Percentiles rank a stretch among this genome's conserved stretches.
Conservation (phyloP, 2,888 invertebrate genomes). For the Zygogramma bicolorata region DNA sequence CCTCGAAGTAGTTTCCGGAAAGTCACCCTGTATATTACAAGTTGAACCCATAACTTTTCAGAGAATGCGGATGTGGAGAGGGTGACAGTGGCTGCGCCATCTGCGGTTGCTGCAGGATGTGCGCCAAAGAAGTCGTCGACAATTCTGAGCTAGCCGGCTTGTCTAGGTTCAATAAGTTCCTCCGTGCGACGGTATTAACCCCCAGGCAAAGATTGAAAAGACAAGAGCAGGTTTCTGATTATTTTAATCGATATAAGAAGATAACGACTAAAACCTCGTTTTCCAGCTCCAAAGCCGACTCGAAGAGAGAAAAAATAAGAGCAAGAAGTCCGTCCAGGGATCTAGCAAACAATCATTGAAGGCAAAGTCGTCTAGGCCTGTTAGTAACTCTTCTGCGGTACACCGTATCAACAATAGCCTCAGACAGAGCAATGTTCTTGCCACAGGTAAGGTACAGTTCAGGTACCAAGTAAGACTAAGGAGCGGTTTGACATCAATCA, state of each 20-base stretch:
- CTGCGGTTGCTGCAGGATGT: constrained; percentile 92
- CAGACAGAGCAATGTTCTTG: constrained; percentile 57
- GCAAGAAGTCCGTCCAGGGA: constrained; percentile 64
- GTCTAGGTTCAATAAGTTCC: constrained; percentile 70
- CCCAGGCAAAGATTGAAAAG: constrained; percentile 70
- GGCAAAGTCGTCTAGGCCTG: constrained; percentile 49
- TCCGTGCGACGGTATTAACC: constrained; percentile 66
- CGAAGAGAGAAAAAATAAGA: constrained; percentile 70
- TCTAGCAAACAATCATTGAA: constrained; percentile 62
- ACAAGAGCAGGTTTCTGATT: constrained; percentile 68
- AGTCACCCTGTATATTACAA: no score
- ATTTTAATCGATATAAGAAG: background rate
- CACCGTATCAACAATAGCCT: constrained; percentile 58
- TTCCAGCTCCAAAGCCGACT: constrained; percentile 68
- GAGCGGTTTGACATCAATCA: no score
- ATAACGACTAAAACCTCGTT: background rate
- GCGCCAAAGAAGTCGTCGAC: constrained; percentile 79
- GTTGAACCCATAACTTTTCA: constrained; percentile 63
- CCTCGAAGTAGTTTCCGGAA: no score
- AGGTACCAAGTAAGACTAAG: no score
- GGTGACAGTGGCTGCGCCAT: constrained; percentile 94
- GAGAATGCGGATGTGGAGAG: constrained; percentile 94
- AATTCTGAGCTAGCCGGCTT: constrained; percentile 71
- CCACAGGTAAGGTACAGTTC: constrained; percentile 51
- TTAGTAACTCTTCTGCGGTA: constrained; percentile 53